These are phyloP conservation scores for Podotricha telesiphe DNA, from an alignment of 2,888 invertebrate genomes.

Conservation along the genomic window DNA sequence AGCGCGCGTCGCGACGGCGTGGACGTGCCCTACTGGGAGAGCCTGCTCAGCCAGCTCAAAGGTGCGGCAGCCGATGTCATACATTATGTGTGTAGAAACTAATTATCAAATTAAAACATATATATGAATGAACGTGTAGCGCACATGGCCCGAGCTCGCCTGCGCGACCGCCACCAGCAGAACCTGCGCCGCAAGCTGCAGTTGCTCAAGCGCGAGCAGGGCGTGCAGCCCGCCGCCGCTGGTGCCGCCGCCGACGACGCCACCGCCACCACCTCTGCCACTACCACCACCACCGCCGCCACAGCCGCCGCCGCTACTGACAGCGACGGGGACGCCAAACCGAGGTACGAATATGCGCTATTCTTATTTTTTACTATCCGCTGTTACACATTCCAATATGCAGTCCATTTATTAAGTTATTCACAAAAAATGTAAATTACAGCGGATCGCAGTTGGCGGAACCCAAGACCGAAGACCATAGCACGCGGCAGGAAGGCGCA, in stretches of 20 bases:
- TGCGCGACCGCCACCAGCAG: conserved; percentile 96
- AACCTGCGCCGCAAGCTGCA: conserved; percentile 94
- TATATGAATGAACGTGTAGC: conserved; percentile 75
- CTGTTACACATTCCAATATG: too few relatives aligned
- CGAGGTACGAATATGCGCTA: not conserved
- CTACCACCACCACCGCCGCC: not conserved
- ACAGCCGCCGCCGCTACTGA: not conserved
- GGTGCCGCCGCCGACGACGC: not conserved
- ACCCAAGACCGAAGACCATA: conserved; percentile 38
- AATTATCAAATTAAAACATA: too few relatives aligned
- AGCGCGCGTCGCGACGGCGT: conserved; percentile 93
- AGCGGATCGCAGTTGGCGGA: not conserved
- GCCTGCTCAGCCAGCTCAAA: conserved; percentile 95
- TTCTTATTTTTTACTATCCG: too few relatives aligned
- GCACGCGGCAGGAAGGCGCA: conserved; percentile 40
- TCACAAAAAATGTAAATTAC: too few relatives aligned
- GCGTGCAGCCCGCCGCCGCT: conserved; percentile 54
- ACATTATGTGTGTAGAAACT: too few relatives aligned
- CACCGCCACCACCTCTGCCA: not conserved
- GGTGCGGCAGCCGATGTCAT: too few relatives aligned
- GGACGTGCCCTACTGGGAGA: conserved; percentile 99
- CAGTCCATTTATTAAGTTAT: too few relatives aligned
- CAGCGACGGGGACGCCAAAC: not conserved
- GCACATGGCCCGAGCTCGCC: conserved; percentile 95
- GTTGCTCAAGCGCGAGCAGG: conserved; percentile 94